Evolutionary conservation across 1,140 invertebrate genomes (phyloP), one percentile per base, ranked within the genome.

Genomic region (Antheraea mylitta): DNA sequence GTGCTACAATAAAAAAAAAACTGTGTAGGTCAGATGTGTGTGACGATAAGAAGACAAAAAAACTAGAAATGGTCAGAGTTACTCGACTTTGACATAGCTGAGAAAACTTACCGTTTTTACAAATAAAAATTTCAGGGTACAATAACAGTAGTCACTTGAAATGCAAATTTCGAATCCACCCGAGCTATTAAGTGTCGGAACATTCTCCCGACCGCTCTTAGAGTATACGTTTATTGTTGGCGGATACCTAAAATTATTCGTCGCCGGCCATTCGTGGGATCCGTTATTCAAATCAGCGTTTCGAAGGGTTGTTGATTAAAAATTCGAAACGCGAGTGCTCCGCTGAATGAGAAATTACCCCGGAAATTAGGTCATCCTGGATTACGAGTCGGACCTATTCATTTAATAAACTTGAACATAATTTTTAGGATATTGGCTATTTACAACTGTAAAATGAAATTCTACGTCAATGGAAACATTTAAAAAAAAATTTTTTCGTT

Each of bases 221-320:
- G 59, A 62, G 58, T 62, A 5, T 18, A 37, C 60, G 45, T 16
- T 53, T 67, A 70, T 78, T 78, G 67, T 42, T 71, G 19, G 67
- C 74, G 67, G 72, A 66, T 67, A 61, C 71, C 75, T 69, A 72
- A 78, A 78, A 61, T 69, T 69, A 82, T 77, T 75, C 76, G 73
- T 73, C 64, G 71, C 53, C 30, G 60, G 60, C 60, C 60, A 61
- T 36, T 36, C 70, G 48, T 69, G 58, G 62, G 64, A 19, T 16
- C 71, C 74, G 74, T 81, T 87, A 87, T 87, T 85, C 80, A 87
- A 87, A 87, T 87, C 78, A 79, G 77, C 72, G 70, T 82, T 84
- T 83, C 78, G 72, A 66, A 73, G 78, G 74, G 73, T 71, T 79
- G 76, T 80, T 76, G 79, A 87, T 87, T 87, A 85, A 86, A 87